A percentile compares a stretch with the other conserved stretches of the same genome.
Conservation (phyloP, 1,140 invertebrate genomes). For the Caenorhabditis remanei region DNA sequence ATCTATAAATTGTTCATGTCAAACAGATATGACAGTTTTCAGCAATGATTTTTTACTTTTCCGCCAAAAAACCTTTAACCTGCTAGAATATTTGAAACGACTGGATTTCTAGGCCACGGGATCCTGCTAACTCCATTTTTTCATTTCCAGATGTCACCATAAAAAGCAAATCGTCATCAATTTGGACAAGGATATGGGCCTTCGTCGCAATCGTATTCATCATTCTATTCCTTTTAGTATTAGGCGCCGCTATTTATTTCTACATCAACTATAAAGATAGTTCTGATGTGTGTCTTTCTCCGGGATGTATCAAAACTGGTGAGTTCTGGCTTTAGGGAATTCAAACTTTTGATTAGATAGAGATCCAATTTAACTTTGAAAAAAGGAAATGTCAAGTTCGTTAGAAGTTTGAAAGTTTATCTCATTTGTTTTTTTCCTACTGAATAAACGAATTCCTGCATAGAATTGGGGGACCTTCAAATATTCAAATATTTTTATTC, state of each 20-base stretch:
- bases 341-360: conserved; percentile 11
- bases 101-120: too few species aligned
- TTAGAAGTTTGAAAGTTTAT: not conserved
- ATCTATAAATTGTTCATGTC: too few species aligned
- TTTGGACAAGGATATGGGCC: conserved; percentile 39
- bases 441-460: not conserved
- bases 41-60: too few species aligned
- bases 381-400: not conserved
- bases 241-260: conserved; percentile 53
- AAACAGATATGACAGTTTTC: too few species aligned
- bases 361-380: not conserved
- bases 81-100: too few species aligned
- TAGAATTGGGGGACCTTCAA: not conserved
- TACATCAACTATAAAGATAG: conserved; percentile 47
- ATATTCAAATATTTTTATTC: conserved; percentile 53
- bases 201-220: not conserved
- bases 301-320: conserved; percentile 75
- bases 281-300: conserved; percentile 70
- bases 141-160: conserved; percentile 17
- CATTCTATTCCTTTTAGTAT: conserved; percentile 26
- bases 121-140: too few species aligned
- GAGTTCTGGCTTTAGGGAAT: conserved; percentile 21
- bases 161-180: not conserved
- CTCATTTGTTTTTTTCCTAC: too few species aligned
- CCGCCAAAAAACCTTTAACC: too few species aligned